Evolutionary conservation across 2,113 vertebrate species (phyloP), one percentile per base, ranked within the genome.

Genomic region (Mionectes macconnelli): DNA sequence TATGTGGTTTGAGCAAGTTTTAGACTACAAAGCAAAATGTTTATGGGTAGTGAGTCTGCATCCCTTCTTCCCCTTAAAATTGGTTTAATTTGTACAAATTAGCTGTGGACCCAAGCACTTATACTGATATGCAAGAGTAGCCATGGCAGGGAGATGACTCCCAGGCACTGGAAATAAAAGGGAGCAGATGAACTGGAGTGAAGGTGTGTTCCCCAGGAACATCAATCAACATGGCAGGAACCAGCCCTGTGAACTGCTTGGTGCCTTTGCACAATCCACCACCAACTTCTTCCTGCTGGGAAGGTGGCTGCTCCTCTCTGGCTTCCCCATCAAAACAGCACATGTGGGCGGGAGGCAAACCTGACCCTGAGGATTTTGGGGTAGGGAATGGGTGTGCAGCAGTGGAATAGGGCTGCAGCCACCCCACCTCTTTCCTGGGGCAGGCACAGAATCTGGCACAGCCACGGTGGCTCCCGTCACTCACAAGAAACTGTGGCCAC

Each of bases 391-490:
- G 35, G 44, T 25, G 50, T 45, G 44, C 3, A 5, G 56, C 62
- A 72, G n/a, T 27, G 62, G 53, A 67, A 68, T 13, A 11, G 83
- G 57, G 33, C 87, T 86, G 75, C 60, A 79, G 53, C 35, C 9
- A 3, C 76, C 35, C 72, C 55, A n/a, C n/a, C 31, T 90, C 47
- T 57, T 59, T 62, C 86, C 60, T 33, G 57, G 53, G 70, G 53
- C 67, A 73, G 64, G 28, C 4, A 0, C 2, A 0, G 49, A 67
- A 22, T 59, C 67, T 28, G 62, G 47, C 75, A 85, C 64, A 78
- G 69, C 45, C 1, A 0, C 49, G 74, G 63, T 73, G 44, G 72
- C 21, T 76, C 53, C 75, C 15, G 0, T 14, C 10, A 2, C 56
- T 37, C 64, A 19, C 4, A 3, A 1, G 7, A 50, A 42, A 8